Evolutionary conservation across 2,113 vertebrate species (phyloP), one percentile per base, ranked within the genome.

Genomic region (Stegostoma tigrinum): DNA sequence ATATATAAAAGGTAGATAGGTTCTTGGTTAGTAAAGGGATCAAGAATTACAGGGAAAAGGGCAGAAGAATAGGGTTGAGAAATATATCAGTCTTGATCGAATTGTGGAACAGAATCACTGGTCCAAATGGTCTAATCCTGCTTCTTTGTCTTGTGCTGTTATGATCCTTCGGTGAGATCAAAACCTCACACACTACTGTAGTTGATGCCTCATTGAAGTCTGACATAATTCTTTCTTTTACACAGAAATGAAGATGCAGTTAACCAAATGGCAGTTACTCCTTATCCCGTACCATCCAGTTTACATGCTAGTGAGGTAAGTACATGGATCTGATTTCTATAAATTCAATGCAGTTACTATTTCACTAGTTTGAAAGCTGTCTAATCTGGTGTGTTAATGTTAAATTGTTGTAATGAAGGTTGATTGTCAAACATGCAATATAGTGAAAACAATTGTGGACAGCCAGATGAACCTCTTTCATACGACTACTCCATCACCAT

Each of bases 261-360:
- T 96, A 98, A 97, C 96, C 98, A 99, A 97, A 99, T 99, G 99
- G 99, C 99, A 0, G 98, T 99, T 45, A 96, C 98, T 87, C 98
- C 99, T 17, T 98, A 98, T 96, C 97, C 98, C 0, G 86, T 97
- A 30, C 98, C 98, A 23, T 96, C 97, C 80, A 97, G 97, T 75
- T 97, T 98, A 3, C 97, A 97, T 96, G 97, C 97, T 90, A 34
- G 96, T n/a, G 98, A 99, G 98, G 99, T 99, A 97, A 97, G 96
- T 0, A 80, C 30, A 6, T 78, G 24, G 93, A 72, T 45, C 61
- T 55, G 23, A 52, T 52, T 48, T 30, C 23, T 52, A 24, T 87
- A 64, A 55, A 93, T 93, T 93, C 15, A 23, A 66, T 93, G 64
- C 61, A 23, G 61, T 93, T 93, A 61, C 55, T n/a, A 34, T 48